A percentile compares a stretch with the other conserved stretches of the same genome.
phyloP scores from a whole-genome alignment of 2,888 invertebrate species.

The Polietes domitor region DNA sequence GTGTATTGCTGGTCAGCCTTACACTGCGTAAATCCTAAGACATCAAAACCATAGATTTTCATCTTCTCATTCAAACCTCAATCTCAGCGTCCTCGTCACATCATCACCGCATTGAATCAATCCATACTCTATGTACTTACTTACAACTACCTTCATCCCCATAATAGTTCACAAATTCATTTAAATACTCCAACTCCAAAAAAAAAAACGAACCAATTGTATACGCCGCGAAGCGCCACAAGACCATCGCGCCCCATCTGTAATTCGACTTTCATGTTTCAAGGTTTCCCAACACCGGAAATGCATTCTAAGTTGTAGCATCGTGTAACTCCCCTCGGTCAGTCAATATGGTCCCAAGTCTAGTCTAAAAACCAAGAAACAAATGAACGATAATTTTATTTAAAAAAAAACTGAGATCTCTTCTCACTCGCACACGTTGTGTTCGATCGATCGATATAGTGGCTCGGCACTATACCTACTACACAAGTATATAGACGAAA shows the following conservation, averaged over 20 bases:
- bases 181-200: not conserved
- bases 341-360: not conserved
- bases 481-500: not conserved
- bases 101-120: conserved; percentile 60
- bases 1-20: conserved; percentile 78
- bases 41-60: conserved; percentile 61
- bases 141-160: conserved; percentile 19
- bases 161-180: not conserved
- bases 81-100: conserved; percentile 49
- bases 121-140: conserved; percentile 6
- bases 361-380: not conserved
- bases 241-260: too few relatives aligned
- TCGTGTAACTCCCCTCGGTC: not conserved
- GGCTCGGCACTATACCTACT: not conserved
- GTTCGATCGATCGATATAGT: not conserved
- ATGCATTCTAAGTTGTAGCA: not conserved
- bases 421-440: conserved; percentile 21
- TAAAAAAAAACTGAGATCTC: not conserved
- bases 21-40: conserved; percentile 73
- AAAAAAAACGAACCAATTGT: not conserved
- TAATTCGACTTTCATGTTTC: not conserved
- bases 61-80: conserved; percentile 65
- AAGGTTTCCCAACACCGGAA: conserved; percentile 5
- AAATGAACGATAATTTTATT: not conserved
- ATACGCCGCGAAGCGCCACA: not conserved